These are phyloP conservation scores for Rhodeus uyekii DNA, from an alignment of 2,797 vertebrate genomes.

Conservation along the genomic window DNA sequence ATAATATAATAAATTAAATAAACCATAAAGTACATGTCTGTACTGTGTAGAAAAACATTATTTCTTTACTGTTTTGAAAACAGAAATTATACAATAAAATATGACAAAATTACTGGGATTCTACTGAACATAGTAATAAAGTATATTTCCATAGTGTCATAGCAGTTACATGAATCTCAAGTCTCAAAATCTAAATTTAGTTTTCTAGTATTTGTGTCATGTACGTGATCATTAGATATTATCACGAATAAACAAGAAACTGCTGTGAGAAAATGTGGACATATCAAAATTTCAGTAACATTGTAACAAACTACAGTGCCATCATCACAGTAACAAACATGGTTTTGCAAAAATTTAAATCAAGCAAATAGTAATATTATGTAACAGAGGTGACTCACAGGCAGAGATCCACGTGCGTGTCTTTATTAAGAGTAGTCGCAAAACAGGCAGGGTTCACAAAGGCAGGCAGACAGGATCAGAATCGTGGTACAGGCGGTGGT, in stretches of 20 bases:
- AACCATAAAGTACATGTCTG: conserved; percentile 53
- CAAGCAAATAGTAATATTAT: neutral
- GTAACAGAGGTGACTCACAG: too few species aligned
- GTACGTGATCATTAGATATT: neutral
- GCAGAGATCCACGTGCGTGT: too few species aligned
- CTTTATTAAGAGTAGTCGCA: too few species aligned
- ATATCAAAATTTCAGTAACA: too few species aligned
- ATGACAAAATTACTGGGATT: neutral
- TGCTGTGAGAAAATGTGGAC: neutral
- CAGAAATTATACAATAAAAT: neutral
- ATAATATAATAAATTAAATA: conserved; percentile 54
- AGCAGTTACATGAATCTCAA: neutral
- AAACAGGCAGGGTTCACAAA: too few species aligned
- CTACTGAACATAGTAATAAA: neutral
- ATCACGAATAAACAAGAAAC: neutral
- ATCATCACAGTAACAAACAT: too few species aligned
- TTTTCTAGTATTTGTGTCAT: neutral
- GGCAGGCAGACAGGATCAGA: too few species aligned
- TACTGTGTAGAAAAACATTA: neutral
- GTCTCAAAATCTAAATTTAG: neutral
- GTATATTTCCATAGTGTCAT: neutral
- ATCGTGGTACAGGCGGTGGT: too few species aligned
- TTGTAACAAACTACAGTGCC: too few species aligned
- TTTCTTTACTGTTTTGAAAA: neutral
- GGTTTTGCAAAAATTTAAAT: neutral